phyloP scores from a whole-genome alignment of 2,888 invertebrate species.

The Cyaniris semiargus region DNA sequence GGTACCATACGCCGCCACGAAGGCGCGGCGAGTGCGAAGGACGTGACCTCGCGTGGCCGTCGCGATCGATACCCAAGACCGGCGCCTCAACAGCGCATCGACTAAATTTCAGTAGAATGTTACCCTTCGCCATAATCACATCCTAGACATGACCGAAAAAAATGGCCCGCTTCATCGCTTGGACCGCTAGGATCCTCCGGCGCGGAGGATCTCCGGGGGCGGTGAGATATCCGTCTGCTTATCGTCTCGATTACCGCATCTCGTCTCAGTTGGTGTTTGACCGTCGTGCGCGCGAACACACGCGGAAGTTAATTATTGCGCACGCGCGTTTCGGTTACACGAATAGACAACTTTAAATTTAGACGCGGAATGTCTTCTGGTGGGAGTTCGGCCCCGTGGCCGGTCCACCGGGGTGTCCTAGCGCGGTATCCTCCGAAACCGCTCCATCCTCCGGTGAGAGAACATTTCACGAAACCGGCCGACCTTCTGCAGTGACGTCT shows the following conservation, averaged over 20 bases:
- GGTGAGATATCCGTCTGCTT: slow-evolving; percentile 69
- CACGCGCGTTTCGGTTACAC: slow-evolving; percentile 69
- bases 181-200: slow-evolving; percentile 71
- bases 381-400: slow-evolving; percentile 86
- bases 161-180: slow-evolving; percentile 62
- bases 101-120: slow-evolving; percentile 65
- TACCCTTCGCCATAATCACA: slow-evolving; percentile 68
- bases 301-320: slow-evolving; percentile 77
- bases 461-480: slow-evolving; percentile 53
- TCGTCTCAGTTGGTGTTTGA: slow-evolving; percentile 73
- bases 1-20: slow-evolving; percentile 52
- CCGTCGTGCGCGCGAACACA: slow-evolving; percentile 76
- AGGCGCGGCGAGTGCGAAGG: slow-evolving; percentile 80
- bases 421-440: slow-evolving; percentile 68
- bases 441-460: slow-evolving; percentile 74
- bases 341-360: slow-evolving; percentile 79
- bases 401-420: slow-evolving; percentile 83
- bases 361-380: slow-evolving; percentile 77
- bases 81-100: slow-evolving; percentile 55
- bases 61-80: slow-evolving; percentile 70
- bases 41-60: slow-evolving; percentile 75
- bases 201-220: slow-evolving; percentile 75
- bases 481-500: slow-evolving; percentile 64
- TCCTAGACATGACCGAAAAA: slow-evolving; percentile 48
- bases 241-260: slow-evolving; percentile 63